Percentiles rank a stretch among this genome's conserved stretches.
Evolutionary conservation across 2,797 vertebrate species (phyloP).

Genomic region (Pangasius larnaudii): DNA sequence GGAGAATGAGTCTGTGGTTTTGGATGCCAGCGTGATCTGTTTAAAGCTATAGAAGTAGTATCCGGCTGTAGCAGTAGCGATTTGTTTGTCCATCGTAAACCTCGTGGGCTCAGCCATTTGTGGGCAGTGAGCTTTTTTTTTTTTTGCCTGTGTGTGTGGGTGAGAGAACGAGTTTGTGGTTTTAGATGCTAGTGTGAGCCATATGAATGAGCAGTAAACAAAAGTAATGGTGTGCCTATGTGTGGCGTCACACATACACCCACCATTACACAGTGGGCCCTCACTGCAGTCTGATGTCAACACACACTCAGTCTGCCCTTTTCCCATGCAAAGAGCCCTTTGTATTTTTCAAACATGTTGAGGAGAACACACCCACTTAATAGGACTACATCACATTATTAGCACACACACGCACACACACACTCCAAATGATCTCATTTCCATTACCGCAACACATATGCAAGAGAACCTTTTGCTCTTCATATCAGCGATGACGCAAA

Average conservation of each 20-base stretch:
- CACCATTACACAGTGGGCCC: slow-evolving; percentile 32
- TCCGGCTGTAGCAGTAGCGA: not conserved
- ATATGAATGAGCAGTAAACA: slow-evolving; percentile 81
- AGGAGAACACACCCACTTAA: slow-evolving; percentile 54
- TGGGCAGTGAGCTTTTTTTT: not conserved
- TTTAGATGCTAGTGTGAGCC: slow-evolving; percentile 44
- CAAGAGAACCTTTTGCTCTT: slow-evolving; percentile 23
- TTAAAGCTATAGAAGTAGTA: slow-evolving; percentile 39
- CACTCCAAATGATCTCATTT: slow-evolving; percentile 44
- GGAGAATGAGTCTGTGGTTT: slow-evolving; percentile 39
- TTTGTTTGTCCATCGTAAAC: not conserved
- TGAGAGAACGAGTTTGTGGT: slow-evolving; percentile 31
- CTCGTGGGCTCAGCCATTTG: not conserved
- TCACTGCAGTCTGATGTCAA: slow-evolving; percentile 40
- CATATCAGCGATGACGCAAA: slow-evolving; percentile 32
- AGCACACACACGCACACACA: slow-evolving; percentile 28
- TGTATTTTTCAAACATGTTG: slow-evolving; percentile 60
- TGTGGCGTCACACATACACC: slow-evolving; percentile 40
- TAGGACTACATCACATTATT: slow-evolving; percentile 63
- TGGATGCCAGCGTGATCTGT: slow-evolving; percentile 46
- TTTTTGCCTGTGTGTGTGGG: slow-evolving; percentile 6
- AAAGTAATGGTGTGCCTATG: slow-evolving; percentile 64
- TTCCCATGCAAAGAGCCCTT: slow-evolving; percentile 60
- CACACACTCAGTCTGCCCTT: slow-evolving; percentile 40
- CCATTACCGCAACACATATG: slow-evolving; percentile 21